Evolutionary conservation across 1,140 invertebrate genomes (phyloP).

Genomic region (Medauroidea extradentata): DNA sequence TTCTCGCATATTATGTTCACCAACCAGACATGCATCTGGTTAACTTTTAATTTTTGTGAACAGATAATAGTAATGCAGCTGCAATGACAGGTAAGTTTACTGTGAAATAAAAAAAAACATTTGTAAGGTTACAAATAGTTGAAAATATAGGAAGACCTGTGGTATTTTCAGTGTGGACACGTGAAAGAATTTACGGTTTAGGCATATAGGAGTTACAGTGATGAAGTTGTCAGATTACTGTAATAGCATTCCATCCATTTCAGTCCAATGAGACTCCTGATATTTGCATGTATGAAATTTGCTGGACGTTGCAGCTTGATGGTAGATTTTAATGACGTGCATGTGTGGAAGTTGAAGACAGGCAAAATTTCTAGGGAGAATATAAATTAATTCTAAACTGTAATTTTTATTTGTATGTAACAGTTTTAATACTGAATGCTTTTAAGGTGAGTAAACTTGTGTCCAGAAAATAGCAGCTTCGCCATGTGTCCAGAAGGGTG

Average conservation of each 20-base stretch:
- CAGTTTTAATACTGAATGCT: neutral
- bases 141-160: neutral
- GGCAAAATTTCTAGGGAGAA: neutral
- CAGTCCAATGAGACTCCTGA: neutral
- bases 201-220: neutral
- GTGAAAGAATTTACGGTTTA: neutral
- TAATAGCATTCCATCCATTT: neutral
- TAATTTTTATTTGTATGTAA: neutral
- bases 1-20: too few relatives aligned
- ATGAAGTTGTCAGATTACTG: neutral
- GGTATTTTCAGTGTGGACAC: neutral
- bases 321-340: neutral
- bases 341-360: neutral
- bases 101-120: neutral
- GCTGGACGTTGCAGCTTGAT: neutral
- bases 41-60: too few relatives aligned
- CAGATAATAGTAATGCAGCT: too few relatives aligned
- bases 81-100: conserved; percentile 11
- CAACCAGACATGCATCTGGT: too few relatives aligned
- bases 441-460: neutral
- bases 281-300: neutral
- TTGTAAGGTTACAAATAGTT: neutral
- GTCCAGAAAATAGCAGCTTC: conserved; percentile 10
- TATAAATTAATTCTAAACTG: neutral
- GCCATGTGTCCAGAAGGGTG: conserved; percentile 40